A percentile compares a stretch with the other conserved stretches of the same genome.
phyloP scores from a whole-genome alignment of 2,113 vertebrate genomes.

The Tringa solitaria region DNA sequence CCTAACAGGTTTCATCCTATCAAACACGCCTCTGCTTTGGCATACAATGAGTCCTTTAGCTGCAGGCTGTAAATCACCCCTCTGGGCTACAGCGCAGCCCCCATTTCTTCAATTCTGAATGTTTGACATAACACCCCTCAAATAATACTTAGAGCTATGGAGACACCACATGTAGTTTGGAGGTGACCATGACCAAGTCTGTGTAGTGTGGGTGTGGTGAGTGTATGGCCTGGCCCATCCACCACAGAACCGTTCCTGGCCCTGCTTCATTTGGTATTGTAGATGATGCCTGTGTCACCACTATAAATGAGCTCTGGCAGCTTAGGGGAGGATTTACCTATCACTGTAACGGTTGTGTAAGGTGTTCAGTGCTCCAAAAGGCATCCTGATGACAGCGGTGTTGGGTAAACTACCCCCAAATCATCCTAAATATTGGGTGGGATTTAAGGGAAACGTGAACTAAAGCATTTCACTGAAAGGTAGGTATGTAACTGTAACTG shows the following conservation, averaged over 20 bases:
- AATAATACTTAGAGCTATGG: neutral
- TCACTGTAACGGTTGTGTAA: neutral
- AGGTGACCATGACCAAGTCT: neutral
- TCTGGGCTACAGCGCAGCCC: neutral
- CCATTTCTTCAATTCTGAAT: neutral
- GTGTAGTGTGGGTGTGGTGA: neutral
- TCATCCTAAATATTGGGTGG: neutral
- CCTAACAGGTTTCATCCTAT: neutral
- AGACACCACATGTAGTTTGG: accelerated
- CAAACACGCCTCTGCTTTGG: neutral
- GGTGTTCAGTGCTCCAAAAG: neutral
- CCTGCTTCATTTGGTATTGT: neutral
- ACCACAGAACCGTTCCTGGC: neutral
- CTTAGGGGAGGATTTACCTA: neutral
- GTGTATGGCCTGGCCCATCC: neutral
- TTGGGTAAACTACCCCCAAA: neutral
- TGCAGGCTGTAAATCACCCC: neutral
- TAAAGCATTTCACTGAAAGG: neutral
- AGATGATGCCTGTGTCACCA: neutral
- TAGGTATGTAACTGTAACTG: neutral
- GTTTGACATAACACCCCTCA: neutral
- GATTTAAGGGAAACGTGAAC: neutral
- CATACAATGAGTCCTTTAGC: neutral
- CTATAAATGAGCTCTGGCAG: neutral
- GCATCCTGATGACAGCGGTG: neutral